Conservation (phyloP, 2,113 vertebrate genomes). For the Ophthalmolycus amberensis region DNA sequence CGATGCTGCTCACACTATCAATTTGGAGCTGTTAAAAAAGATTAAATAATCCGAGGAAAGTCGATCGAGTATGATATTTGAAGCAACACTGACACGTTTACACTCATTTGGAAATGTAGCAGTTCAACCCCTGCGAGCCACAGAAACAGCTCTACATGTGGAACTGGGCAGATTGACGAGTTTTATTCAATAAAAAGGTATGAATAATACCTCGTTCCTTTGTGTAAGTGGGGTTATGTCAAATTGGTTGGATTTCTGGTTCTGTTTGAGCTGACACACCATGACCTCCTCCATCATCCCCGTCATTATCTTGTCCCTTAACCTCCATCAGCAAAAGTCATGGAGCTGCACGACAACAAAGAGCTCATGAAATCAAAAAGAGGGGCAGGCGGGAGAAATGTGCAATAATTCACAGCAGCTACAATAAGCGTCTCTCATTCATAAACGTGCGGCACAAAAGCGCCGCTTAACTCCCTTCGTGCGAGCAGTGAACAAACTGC, state of each 20-base stretch:
- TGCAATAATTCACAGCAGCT: constrained; percentile 27
- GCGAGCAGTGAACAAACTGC: constrained; percentile 39
- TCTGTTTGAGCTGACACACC: background rate
- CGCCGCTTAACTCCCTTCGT: constrained; percentile 41
- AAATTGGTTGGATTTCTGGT: background rate
- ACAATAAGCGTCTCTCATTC: constrained; percentile 54
- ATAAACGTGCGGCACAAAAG: constrained; percentile 52
- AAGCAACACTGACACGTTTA: background rate
- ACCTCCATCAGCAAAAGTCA: background rate
- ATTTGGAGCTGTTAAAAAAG: background rate
- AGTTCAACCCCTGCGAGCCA: background rate
- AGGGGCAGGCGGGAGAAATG: background rate
- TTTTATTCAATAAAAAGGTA: background rate
- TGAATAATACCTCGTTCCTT: background rate
- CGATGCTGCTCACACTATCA: constrained; percentile 3
- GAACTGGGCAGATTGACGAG: background rate
- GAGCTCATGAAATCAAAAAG: constrained; percentile 3
- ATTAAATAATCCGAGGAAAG: background rate
- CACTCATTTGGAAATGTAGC: background rate
- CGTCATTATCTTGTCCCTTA: background rate
- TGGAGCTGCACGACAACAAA: constrained; percentile 26
- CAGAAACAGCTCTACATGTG: background rate
- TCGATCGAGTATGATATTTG: background rate
- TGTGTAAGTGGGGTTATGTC: background rate
- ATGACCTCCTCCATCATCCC: constrained; percentile 1